Percentiles rank a stretch among this genome's conserved stretches.
These are phyloP conservation scores for Echinometra lucunter DNA, from an alignment of 53 echinoderm and acorn worm species.

Conservation along the genomic window DNA sequence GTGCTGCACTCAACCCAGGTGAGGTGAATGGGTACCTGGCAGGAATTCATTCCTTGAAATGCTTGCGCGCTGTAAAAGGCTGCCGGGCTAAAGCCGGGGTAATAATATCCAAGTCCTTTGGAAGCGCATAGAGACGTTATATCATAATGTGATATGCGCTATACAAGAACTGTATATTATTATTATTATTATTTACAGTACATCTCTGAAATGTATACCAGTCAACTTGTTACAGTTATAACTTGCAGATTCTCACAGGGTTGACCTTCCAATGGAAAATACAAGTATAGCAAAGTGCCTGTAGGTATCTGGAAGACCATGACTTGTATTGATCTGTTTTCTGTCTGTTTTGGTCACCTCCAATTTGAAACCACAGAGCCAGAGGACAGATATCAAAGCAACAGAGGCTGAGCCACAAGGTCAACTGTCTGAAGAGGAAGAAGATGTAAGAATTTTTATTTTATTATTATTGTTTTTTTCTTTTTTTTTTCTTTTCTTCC, in stretches of 20 bases:
- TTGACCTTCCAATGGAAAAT: neutral
- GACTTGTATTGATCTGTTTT: neutral
- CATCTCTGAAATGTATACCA: too few relatives aligned
- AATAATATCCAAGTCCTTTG: too few relatives aligned
- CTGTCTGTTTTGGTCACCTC: neutral
- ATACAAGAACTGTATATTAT: too few relatives aligned
- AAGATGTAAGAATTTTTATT: neutral
- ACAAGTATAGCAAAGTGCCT: neutral
- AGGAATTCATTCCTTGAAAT: too few relatives aligned
- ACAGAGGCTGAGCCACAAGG: neutral
- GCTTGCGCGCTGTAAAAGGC: too few relatives aligned
- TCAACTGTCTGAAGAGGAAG: neutral
- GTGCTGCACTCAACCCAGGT: too few relatives aligned
- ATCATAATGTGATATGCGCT: too few relatives aligned
- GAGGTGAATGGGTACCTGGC: too few relatives aligned
- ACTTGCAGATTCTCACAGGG: neutral
- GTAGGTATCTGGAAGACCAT: neutral
- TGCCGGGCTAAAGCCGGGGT: too few relatives aligned
- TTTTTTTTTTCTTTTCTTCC: neutral
- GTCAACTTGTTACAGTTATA: too few relatives aligned
- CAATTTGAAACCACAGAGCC: neutral
- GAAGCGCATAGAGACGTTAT: too few relatives aligned
- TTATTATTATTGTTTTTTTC: neutral
- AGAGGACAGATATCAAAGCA: neutral
- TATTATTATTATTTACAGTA: too few relatives aligned